Evolutionary conservation across 2,888 invertebrate species (phyloP), one percentile per base, ranked within the genome.

Genomic region (Lasioglossum marginatum): DNA sequence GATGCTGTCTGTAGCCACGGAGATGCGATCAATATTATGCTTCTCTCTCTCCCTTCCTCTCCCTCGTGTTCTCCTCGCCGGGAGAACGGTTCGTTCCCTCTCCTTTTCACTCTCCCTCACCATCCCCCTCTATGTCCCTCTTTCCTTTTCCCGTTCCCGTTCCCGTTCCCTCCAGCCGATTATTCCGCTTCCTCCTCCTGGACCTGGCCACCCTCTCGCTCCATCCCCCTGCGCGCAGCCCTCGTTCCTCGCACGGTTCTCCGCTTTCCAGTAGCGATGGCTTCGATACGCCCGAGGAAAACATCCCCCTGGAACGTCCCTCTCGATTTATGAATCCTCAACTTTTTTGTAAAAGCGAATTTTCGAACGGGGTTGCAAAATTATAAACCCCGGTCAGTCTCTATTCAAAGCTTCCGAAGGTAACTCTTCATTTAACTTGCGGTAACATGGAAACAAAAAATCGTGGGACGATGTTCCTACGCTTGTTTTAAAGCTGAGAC

Each of bases 21-120:
- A 94, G 95, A 95, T 95, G 94, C 95, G 95, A 95, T 95, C 95
- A 95, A 95, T 95, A 95, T 95, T 94, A 94, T 89, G 92, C 93
- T 91, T 34, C 34, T 91, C 91, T 91, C 90, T 89, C 85, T 86
- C 85, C 71, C 83, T 66, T 80, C 68, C 87, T 12, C 72, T 71
- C 80, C 52, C 74, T 74, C 60, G 66, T 63, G 57, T 76, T 82
- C 77, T 75, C 80, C 72, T 57, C 84, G 31, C 80, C 52, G 34
- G 31, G 66, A 31, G 34, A 27, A 60, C 60, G 70, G 66, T 6
- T 68, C 68, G 68, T 72, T 66, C 66, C 77, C 79, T 72, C 74
- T 77, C 80, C 57, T 76, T 83, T 79, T 81, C 81, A 52, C 66
- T 60, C 73, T 37, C 72, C 16, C 66, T 34, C 66, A 34, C 31